Base-by-base conservation (phyloP, 2,888 invertebrate genomes). In the Eugnorisma glareosa region DNA sequence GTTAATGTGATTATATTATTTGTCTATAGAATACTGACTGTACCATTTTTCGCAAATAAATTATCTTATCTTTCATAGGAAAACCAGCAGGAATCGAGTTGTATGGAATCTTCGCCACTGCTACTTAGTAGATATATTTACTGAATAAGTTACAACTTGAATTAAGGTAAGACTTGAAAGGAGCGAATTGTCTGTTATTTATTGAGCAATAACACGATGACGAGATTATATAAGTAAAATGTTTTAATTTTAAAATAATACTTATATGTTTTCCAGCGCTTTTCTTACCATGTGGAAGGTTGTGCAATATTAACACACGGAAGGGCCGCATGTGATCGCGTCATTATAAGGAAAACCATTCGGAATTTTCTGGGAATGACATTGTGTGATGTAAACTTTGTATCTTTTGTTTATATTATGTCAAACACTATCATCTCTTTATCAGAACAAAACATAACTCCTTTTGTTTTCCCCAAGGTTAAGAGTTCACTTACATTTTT, bases 341-440 rank as follows among this genome's bases (percentile, higher is more conserved):
- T 45, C 37, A 31, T 31, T 45, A 5, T 15, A 18, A 21, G 70
- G 45, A 77, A 79, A 79, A 48, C n/a, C 3, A 40, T 59, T 59
- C 2, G 7, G 11, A 18, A n/a, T 31, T 31, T 79, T 37, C 57
- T 15, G 45, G n/a, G 70, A 45, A 59, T n/a, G 10, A 11, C 28
- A 45, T 45, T 45, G 10, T 68, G 28, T 43, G 8, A 24, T 77
- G 37, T 37, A 43, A 43, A 43, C 31, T 43, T 31, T 63, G 31
- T 43, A 43, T 64, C 21, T n/a, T 24, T 48, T 21, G 35, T 45
- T 64, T 43, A 43, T 21, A 28, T 40, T 21, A 43, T 43, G 54
- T 35, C 8, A 35, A n/a, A 18, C 13, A 71, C 3, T 54, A 13
- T 70, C 24, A 31, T 31, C n/a, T 40, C 51, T 24, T 57, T 40